phyloP scores from a whole-genome alignment of 2,797 vertebrate genomes.

The Enteromius paludinosus region DNA sequence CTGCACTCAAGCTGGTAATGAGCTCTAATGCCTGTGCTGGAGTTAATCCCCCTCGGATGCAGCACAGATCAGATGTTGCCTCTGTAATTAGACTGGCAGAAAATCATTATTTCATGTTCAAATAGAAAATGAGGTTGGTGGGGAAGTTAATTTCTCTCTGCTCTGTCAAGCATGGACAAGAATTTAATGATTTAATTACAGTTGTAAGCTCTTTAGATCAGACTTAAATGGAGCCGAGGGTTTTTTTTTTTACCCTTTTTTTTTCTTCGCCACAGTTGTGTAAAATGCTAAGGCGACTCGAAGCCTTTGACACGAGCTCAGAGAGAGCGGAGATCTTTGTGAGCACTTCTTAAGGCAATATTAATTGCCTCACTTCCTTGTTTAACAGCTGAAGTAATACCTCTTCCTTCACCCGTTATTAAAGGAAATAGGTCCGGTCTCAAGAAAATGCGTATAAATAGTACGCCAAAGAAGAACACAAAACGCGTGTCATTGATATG shows the following conservation, averaged over 20 bases:
- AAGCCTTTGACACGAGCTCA: slow-evolving; percentile 75
- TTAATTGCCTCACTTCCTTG: slow-evolving; percentile 21
- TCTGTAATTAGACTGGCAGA: slow-evolving; percentile 99
- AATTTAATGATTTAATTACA: slow-evolving; percentile 99
- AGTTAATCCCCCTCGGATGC: slow-evolving; percentile 69
- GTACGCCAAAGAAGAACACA: no score
- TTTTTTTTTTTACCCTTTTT: slow-evolving; percentile 66
- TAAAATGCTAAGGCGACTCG: slow-evolving; percentile 73
- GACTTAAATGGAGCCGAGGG: slow-evolving; percentile 88
- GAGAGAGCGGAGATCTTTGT: slow-evolving; percentile 21
- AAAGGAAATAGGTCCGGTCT: background rate
- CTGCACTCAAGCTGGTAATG: slow-evolving; percentile 68
- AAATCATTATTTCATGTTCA: slow-evolving; percentile 99
- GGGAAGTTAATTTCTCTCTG: slow-evolving; percentile 95
- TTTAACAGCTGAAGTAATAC: slow-evolving; percentile 25
- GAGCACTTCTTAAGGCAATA: slow-evolving; percentile 15
- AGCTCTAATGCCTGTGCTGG: slow-evolving; percentile 71
- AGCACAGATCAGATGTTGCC: slow-evolving; percentile 89
- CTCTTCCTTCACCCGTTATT: background rate
- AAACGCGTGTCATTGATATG: no score
- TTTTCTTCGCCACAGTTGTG: slow-evolving; percentile 69
- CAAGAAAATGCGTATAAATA: no score
- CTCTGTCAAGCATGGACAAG: slow-evolving; percentile 97
- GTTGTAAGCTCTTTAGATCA: slow-evolving; percentile 99
- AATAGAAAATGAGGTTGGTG: slow-evolving; percentile 93